phyloP scores from a whole-genome alignment of 2,797 vertebrate genomes.

The Echiichthys vipera region DNA sequence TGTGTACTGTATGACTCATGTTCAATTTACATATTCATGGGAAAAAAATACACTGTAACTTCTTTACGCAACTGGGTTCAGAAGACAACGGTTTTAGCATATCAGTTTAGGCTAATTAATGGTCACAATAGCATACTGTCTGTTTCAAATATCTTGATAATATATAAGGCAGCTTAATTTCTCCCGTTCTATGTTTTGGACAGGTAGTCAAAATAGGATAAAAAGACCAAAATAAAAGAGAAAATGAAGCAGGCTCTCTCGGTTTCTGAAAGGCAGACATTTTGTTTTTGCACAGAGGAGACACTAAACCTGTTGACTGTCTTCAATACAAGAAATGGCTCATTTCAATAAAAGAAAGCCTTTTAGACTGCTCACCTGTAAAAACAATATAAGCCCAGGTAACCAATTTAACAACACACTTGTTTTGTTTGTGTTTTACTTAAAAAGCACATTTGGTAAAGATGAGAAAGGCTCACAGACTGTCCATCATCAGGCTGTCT shows the following conservation, averaged over 20 bases:
- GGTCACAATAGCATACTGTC: background rate
- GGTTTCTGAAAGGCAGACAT: slow-evolving; percentile 3
- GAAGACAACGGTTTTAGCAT: background rate
- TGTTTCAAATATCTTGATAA: background rate
- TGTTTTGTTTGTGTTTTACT: slow-evolving; percentile 50
- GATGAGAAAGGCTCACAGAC: slow-evolving; percentile 32
- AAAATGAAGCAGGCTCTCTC: background rate
- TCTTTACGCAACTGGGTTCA: background rate
- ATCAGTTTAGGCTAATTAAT: background rate
- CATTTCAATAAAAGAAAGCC: slow-evolving; percentile 21
- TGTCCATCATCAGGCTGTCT: slow-evolving; percentile 21
- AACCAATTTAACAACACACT: slow-evolving; percentile 36
- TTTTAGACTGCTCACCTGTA: slow-evolving; percentile 35
- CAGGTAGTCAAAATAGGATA: background rate
- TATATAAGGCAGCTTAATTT: background rate
- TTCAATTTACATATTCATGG: too few relatives aligned
- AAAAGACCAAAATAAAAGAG: background rate
- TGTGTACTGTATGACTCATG: slow-evolving; percentile 49
- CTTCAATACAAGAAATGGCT: slow-evolving; percentile 17
- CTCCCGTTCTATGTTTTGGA: background rate
- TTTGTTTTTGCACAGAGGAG: slow-evolving; percentile 5
- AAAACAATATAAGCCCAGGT: slow-evolving; percentile 35
- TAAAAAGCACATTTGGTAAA: slow-evolving; percentile 52
- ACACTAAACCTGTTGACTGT: slow-evolving; percentile 6
- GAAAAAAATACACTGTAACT: background rate